Percentiles rank a stretch among this genome's conserved stretches.
phyloP scores from a whole-genome alignment of 2,113 vertebrate species.

The Dicentrarchus labrax region DNA sequence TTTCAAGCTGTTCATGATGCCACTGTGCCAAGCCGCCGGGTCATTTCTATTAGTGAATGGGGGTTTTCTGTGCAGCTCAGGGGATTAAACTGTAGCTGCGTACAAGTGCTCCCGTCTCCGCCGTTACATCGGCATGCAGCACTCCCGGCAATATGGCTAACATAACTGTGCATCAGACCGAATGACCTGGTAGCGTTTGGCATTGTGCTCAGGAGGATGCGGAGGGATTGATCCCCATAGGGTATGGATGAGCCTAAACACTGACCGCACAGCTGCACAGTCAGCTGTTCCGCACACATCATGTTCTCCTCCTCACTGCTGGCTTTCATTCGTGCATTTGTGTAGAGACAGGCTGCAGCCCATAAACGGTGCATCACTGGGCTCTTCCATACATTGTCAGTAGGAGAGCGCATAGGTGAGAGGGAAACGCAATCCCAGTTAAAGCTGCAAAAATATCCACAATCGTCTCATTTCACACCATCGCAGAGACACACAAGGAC shows the following conservation, averaged over 20 bases:
- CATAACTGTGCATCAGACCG: not conserved
- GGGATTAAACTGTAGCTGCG: slow-evolving; percentile 52
- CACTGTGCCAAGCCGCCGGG: slow-evolving; percentile 59
- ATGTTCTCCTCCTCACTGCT: not conserved
- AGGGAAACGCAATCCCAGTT: not conserved
- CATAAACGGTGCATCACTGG: not conserved
- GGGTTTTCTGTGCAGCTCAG: slow-evolving; percentile 39
- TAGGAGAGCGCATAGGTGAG: not conserved
- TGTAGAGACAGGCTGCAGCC: not conserved
- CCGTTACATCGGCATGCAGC: not conserved
- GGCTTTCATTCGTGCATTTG: not conserved
- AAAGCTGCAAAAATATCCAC: not conserved
- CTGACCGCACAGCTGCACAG: slow-evolving; percentile 42
- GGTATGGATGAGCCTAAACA: not conserved
- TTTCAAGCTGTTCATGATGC: slow-evolving; percentile 63
- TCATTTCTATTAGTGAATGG: slow-evolving; percentile 26
- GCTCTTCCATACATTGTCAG: not conserved
- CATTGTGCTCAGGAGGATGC: not conserved
- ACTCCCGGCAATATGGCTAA: slow-evolving; percentile 15
- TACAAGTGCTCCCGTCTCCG: slow-evolving; percentile 32
- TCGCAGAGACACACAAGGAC: not conserved
- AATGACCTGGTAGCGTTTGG: not conserved
- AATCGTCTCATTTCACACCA: not conserved
- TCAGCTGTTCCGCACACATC: slow-evolving; percentile 47
- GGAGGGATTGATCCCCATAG: slow-evolving; percentile 15